Base-by-base conservation (phyloP, 2,797 vertebrate species). In the Diplodus sargus region DNA sequence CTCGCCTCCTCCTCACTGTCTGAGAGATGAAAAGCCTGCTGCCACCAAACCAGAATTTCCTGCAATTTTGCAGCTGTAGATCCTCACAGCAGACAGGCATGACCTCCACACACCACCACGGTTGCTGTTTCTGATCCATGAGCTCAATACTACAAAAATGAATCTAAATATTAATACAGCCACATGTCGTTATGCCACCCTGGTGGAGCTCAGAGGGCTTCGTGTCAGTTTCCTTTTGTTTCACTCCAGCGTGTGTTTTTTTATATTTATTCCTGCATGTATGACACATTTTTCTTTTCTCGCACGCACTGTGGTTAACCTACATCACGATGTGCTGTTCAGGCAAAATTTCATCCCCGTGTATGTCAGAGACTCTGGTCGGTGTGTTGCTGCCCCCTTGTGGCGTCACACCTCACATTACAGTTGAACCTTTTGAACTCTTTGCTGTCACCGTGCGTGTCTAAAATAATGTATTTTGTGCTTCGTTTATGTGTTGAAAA, bases 361-460 rank as follows among this genome's bases (percentile, higher is more conserved):
- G 12, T 11, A 3, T 28, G 4, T 47, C 25, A 23, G 0, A 56
- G 4, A 72, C 13, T 60, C 3, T 48, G 15, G 2, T 10, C 48
- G 23, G 18, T 48, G 48, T 70, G 48, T 75, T 90, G 65, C 82
- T 85, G 79, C 91, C 88, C 70, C 75, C 91, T 62, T 39, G 86
- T 91, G 91, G 83, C 11, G 12, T 1, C 1, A 15, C 1, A 0
- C 48, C 0, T 28, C 6, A 39, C 1, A 54, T 51, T 67, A 62
- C 67, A 78, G 22, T 17, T 42, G 10, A 39, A 74, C 39, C 3
- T 61, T 28, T 53, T 43, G 47, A 74, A 48, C 42, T 48, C 28
- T 1, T 11, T 47, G 39, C 12, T 1, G 47, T 1, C 5, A 47
- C 14, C 17, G 15, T 15, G 4, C 9, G 15, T n/a, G 5, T 49